Percentiles rank a stretch among this genome's conserved stretches.
phyloP scores from a whole-genome alignment of 2,113 vertebrate species.

The Scalopus aquaticus region DNA sequence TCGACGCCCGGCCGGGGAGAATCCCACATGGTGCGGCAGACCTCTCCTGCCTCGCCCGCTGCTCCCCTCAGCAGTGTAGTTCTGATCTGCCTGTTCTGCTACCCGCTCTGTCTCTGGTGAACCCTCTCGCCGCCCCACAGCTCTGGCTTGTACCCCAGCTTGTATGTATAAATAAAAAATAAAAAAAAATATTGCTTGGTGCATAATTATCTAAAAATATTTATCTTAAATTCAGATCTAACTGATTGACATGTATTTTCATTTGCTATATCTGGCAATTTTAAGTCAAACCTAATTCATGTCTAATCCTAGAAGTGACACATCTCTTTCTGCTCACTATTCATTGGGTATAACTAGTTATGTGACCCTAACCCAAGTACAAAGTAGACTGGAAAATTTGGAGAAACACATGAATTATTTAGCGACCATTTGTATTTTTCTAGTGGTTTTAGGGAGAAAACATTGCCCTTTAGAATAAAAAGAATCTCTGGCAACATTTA shows the following conservation, averaged over 20 bases:
- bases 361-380: not conserved
- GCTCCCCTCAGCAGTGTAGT: no score
- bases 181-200: no score
- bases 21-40: no score
- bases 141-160: no score
- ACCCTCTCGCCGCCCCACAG: no score
- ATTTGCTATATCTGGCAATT: not conserved
- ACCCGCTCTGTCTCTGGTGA: no score
- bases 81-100: no score
- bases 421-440: not conserved
- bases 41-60: no score
- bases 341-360: not conserved
- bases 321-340: not conserved
- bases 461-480: not conserved
- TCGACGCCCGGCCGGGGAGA: no score
- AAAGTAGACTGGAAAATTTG: not conserved
- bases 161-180: no score
- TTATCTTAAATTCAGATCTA: constrained; percentile 39
- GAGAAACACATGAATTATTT: not conserved
- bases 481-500: not conserved
- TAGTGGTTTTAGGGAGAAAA: not conserved
- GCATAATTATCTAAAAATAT: not conserved
- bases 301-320: not conserved
- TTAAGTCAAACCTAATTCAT: not conserved
- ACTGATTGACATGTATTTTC: not conserved